Evolutionary conservation across 2,797 vertebrate genomes (phyloP).

Genomic region (Mormyrus hasselquistii): DNA sequence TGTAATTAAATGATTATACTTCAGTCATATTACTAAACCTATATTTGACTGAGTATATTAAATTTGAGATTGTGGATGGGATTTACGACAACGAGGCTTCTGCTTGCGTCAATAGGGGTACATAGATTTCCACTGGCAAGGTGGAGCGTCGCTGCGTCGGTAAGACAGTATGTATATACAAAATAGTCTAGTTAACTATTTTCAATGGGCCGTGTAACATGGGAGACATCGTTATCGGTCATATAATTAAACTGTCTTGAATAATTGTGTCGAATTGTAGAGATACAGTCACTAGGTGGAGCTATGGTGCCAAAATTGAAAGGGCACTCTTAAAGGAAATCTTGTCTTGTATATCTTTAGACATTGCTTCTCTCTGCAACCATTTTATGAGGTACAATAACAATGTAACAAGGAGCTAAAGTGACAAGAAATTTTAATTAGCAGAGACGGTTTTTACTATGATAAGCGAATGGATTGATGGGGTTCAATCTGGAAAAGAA

Average conservation of each 20-base stretch:
- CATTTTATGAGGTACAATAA: neutral
- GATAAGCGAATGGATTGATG: neutral
- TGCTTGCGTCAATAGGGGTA: neutral
- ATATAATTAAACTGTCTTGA: neutral
- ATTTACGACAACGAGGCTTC: neutral
- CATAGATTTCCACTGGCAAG: neutral
- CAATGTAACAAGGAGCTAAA: neutral
- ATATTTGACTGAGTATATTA: neutral
- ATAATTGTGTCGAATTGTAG: neutral
- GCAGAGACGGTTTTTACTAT: neutral
- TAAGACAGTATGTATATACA: neutral
- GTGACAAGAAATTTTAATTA: neutral
- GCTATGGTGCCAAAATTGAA: neutral
- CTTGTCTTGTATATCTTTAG: neutral
- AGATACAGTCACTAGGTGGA: conserved; percentile 15
- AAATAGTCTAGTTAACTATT: neutral
- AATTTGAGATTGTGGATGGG: neutral
- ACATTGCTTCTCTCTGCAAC: neutral
- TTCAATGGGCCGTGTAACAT: neutral
- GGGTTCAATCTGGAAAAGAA: neutral
- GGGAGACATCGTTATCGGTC: neutral
- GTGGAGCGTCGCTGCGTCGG: neutral
- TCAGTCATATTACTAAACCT: neutral
- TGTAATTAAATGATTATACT: neutral
- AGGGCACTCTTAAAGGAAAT: neutral